phyloP scores from a whole-genome alignment of 2,888 invertebrate genomes.

The Ecdyonurus torrentis region DNA sequence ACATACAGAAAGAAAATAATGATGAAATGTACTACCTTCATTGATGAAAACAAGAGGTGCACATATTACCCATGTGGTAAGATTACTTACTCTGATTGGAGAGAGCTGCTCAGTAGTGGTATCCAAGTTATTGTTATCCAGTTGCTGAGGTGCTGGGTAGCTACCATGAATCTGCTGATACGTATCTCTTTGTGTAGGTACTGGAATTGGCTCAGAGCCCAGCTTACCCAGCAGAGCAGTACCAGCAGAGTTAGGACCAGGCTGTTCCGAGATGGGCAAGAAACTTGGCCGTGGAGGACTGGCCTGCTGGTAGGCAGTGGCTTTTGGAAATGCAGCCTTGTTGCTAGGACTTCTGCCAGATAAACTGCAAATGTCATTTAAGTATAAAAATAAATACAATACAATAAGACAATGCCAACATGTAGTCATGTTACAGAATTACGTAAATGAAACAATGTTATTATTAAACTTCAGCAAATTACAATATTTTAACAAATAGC shows the following conservation, averaged over 20 bases:
- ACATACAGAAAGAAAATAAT: not conserved
- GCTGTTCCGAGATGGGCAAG: slow-evolving; percentile 33
- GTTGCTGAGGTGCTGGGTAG: slow-evolving; percentile 13
- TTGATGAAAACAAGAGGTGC: not conserved
- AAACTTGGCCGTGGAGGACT: slow-evolving; percentile 52
- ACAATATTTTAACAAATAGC: no score
- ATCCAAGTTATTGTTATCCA: slow-evolving; percentile 8
- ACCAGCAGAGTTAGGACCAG: not conserved
- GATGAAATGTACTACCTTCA: not conserved
- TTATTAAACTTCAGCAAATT: no score
- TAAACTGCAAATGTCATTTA: no score
- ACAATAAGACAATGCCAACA: no score
- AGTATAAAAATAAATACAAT: no score
- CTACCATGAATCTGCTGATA: slow-evolving; percentile 27
- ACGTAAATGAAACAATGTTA: no score
- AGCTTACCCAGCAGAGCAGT: not conserved
- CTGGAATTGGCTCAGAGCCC: slow-evolving; percentile 53
- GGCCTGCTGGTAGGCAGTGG: slow-evolving; percentile 17
- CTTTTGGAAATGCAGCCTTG: not conserved
- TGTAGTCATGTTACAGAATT: no score
- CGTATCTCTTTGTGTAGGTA: slow-evolving; percentile 44
- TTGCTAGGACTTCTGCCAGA: not conserved
- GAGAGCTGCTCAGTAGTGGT: not conserved
- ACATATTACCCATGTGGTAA: not conserved
- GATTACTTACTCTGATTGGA: not conserved